Base-by-base conservation (phyloP, 2,797 vertebrate species). In the Anableps anableps region DNA sequence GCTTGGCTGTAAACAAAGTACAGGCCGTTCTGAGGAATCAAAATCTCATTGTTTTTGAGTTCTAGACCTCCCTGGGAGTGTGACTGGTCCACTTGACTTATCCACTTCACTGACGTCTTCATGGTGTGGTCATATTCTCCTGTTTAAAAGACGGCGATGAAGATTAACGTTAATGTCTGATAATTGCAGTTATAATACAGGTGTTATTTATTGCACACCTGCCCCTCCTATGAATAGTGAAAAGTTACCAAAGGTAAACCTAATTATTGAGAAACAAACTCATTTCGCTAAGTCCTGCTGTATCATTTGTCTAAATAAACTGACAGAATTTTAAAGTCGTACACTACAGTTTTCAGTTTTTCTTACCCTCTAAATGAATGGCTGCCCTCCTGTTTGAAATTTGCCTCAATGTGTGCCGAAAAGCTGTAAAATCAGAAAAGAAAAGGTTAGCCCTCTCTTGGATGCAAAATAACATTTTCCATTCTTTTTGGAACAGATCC, bases 1-100 rank as follows among this genome's bases (percentile, higher is more conserved):
- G 85, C 94, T 80, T 96, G 96, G 72, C 93, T 96, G 85, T 96
- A 96, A 51, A 96, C 91, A 2, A 95, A 96, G 88, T 95, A 96
- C 23, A 95, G 89, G 43, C 96, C 96, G 0, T 14, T 13, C 0
- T 0, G 21, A 4, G 93, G 93, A 76, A 96, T 93, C 34, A 90
- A 79, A 5, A 96, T 94, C 79, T 95, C 80, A 3, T 95, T 95
- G 51, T 91, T 0, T 0, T 58, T 0, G 6, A 96, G 88, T 5
- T 58, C 0, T 10, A 96, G 89, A 0, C 76, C 91, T 1, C 95
- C 95, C 45, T 91, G 81, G 6, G 70, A 58, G 66, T 94, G 92
- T 4, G 80, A 86, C 62, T 95, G 94, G 75, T 92, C 92, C 58
- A 85, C 85, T 0, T 88, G 1, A 0, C 29, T 26, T 3, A 1